Evolutionary conservation across 2,888 invertebrate species (phyloP).

Genomic region (Cryptus viduatorius): DNA sequence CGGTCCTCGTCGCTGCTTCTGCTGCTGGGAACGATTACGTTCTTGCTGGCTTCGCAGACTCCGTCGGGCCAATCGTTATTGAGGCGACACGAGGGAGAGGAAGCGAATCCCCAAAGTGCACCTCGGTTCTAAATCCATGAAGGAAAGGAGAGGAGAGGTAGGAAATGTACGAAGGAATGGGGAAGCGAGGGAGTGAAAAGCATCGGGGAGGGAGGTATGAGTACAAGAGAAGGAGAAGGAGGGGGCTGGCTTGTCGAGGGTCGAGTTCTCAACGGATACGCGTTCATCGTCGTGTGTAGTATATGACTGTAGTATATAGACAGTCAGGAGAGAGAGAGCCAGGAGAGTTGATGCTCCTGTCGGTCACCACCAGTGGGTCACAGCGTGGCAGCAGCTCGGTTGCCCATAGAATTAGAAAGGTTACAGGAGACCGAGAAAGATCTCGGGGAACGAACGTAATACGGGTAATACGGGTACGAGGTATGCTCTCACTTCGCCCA

Average conservation of each 20-base stretch:
- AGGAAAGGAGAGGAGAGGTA: conserved; percentile 51
- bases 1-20: conserved; percentile 60
- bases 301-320: conserved; percentile 22
- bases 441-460: neutral
- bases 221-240: conserved; percentile 42
- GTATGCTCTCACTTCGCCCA: neutral
- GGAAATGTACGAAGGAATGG: conserved; percentile 48
- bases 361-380: conserved; percentile 43
- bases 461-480: neutral
- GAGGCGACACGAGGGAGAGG: conserved; percentile 62
- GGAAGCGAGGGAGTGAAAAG: conserved; percentile 26
- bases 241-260: conserved; percentile 58
- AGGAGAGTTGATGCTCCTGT: conserved; percentile 53
- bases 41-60: conserved; percentile 75
- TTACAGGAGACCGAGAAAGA: conserved; percentile 18
- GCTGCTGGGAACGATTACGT: conserved; percentile 74
- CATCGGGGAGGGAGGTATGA: conserved; percentile 22
- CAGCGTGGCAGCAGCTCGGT: conserved; percentile 37
- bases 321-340: conserved; percentile 14
- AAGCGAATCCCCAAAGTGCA: conserved; percentile 79
- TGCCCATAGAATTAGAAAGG: conserved; percentile 55
- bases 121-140: conserved; percentile 76
- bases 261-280: conserved; percentile 57
- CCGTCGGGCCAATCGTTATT: conserved; percentile 70
- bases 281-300: conserved; percentile 39